Evolutionary conservation across 2,797 vertebrate genomes (phyloP).

Genomic region (Scolopax rusticola): DNA sequence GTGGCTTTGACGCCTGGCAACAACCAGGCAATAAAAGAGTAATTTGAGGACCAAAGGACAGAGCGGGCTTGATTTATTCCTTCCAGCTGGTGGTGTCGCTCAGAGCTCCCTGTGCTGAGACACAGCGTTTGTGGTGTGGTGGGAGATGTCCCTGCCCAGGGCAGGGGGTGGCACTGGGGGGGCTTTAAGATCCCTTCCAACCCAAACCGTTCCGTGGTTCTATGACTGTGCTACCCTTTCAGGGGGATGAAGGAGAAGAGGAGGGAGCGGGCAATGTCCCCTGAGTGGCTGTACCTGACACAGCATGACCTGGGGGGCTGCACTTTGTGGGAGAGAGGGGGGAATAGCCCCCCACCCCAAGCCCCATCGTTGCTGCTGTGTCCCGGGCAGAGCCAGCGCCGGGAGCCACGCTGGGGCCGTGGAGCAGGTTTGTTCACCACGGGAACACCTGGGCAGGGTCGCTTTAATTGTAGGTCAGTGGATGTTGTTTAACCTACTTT

Average conservation of each 20-base stretch:
- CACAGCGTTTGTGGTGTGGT: accelerated
- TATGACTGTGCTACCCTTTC: accelerated
- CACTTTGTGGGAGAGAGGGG: too few species aligned
- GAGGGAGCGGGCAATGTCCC: accelerated
- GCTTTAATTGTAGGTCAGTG: constrained; percentile 65
- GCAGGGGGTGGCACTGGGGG: too few species aligned
- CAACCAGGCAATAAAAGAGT: background rate
- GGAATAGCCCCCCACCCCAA: background rate
- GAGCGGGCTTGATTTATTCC: background rate
- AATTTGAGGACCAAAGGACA: background rate
- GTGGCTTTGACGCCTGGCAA: background rate
- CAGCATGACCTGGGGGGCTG: background rate
- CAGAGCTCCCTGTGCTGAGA: background rate
- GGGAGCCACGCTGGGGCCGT: constrained; percentile 4
- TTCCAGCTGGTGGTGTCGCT: constrained; percentile 20
- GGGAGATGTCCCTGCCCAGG: too few species aligned
- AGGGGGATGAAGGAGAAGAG: background rate
- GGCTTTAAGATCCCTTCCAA: too few species aligned
- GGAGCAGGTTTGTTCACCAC: constrained; percentile 66
- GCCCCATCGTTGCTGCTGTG: background rate
- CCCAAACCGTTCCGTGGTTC: too few species aligned
- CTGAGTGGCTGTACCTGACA: background rate
- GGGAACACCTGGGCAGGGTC: constrained; percentile 59
- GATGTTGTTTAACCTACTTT: constrained; percentile 56
- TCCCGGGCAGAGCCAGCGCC: background rate